phyloP scores from a whole-genome alignment of 2,888 invertebrate species.

The Iphiclides podalirius region DNA sequence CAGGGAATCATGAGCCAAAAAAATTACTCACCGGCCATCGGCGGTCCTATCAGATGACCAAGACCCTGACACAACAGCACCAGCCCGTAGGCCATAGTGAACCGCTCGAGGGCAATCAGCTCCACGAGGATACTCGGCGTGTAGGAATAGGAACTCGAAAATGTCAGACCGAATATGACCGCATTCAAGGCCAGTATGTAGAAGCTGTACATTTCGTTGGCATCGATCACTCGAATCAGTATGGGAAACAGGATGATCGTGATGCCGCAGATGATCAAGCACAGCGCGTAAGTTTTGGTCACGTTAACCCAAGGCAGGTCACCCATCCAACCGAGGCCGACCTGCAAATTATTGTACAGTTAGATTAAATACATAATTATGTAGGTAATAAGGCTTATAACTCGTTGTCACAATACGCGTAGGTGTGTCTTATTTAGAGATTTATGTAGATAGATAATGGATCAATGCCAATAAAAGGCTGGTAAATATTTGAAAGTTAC shows the following conservation, averaged over 20 bases:
- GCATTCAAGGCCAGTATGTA: constrained; percentile 74
- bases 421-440: too few species aligned
- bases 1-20: too few species aligned
- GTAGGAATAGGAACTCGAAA: constrained; percentile 94
- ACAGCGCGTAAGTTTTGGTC: constrained; percentile 89
- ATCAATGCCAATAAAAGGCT: too few species aligned
- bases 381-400: too few species aligned
- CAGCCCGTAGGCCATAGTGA: constrained; percentile 96
- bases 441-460: too few species aligned
- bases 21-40: constrained; percentile 87
- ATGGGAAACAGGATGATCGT: constrained; percentile 82
- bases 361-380: too few species aligned
- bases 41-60: constrained; percentile 95
- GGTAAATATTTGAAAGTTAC: too few species aligned
- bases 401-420: too few species aligned
- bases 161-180: constrained; percentile 91
- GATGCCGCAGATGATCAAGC: constrained; percentile 84
- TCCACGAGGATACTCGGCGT: constrained; percentile 95
- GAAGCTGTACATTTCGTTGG: constrained; percentile 63
- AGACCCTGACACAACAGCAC: constrained; percentile 94
- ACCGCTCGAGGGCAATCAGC: constrained; percentile 92
- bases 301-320: constrained; percentile 93
- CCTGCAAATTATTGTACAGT: too few species aligned
- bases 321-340: constrained; percentile 92
- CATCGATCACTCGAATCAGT: constrained; percentile 59